phyloP scores from a whole-genome alignment of 2,113 vertebrate species.

The Aegithalos caudatus region DNA sequence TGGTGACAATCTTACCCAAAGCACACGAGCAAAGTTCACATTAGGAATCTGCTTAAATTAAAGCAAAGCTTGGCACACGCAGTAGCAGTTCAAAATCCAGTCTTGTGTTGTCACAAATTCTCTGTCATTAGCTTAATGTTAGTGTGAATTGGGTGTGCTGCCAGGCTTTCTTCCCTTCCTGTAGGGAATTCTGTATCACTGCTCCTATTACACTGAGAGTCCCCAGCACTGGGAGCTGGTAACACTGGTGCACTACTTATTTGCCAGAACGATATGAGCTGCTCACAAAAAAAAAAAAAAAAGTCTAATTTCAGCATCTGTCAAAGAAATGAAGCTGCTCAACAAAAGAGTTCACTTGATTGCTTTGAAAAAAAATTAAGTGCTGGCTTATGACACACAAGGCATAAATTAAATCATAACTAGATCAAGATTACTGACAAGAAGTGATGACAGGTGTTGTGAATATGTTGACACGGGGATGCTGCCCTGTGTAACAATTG shows the following conservation, averaged over 20 bases:
- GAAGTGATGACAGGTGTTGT: conserved; percentile 73
- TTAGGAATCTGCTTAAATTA: background rate
- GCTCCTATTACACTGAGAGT: background rate
- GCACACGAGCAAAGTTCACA: background rate
- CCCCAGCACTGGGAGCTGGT: background rate
- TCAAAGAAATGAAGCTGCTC: conserved; percentile 30
- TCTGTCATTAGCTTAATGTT: background rate
- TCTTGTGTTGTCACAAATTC: background rate
- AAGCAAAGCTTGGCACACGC: background rate
- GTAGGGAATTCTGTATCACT: conserved; percentile 25
- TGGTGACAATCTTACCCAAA: conserved; percentile 39
- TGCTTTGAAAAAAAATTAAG: conserved; percentile 42
- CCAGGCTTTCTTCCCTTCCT: background rate
- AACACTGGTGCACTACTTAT: background rate
- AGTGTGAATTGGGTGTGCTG: background rate
- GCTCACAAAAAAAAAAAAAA: background rate
- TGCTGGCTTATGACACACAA: conserved; percentile 37
- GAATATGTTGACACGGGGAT: conserved; percentile 60
- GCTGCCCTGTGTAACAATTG: conserved; percentile 50
- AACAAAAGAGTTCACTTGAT: conserved; percentile 24
- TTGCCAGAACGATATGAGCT: background rate
- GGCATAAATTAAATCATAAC: conserved; percentile 72
- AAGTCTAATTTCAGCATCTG: conserved; percentile 42
- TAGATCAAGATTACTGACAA: conserved; percentile 59
- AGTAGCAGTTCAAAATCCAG: background rate